Evolutionary conservation across 2,888 invertebrate species (phyloP).

Genomic region (Caenorhabditis zanzibari): DNA sequence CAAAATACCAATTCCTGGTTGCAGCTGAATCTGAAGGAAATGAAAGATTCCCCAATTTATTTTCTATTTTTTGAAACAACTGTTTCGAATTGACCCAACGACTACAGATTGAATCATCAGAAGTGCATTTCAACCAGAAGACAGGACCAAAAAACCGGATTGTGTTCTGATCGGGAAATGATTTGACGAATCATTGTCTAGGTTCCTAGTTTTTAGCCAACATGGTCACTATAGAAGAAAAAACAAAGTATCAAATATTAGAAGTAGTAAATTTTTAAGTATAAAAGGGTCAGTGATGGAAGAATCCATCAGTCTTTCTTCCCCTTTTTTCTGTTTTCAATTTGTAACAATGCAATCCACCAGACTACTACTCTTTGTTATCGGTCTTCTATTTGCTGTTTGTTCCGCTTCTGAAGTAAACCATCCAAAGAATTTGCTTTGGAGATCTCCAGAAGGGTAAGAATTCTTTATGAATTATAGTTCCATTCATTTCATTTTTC

Average conservation of each 20-base stretch:
- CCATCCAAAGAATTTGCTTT: conserved; percentile 31
- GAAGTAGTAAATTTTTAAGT: neutral
- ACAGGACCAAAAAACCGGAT: conserved; percentile 24
- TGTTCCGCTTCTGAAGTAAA: conserved; percentile 4
- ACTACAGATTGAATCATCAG: conserved; percentile 28
- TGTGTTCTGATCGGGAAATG: conserved; percentile 22
- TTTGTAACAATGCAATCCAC: conserved; percentile 7
- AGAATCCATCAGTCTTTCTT: conserved; percentile 27
- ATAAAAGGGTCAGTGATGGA: conserved; percentile 1
- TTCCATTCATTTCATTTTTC: conserved; percentile 2
- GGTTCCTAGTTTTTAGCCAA: conserved; percentile 25
- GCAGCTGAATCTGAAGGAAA: neutral
- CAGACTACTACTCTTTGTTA: conserved; percentile 11
- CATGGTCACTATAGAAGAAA: conserved; percentile 26
- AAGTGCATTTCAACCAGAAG: conserved; percentile 41
- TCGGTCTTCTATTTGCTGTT: neutral
- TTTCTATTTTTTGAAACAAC: neutral
- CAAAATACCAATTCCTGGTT: neutral
- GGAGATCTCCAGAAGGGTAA: conserved; percentile 48
- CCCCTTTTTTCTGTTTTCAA: neutral
- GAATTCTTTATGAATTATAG: neutral
- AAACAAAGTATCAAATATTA: too few relatives aligned
- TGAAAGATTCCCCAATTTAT: neutral
- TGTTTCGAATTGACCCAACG: conserved; percentile 25
- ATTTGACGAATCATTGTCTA: conserved; percentile 29